Base-by-base conservation (phyloP, 37 sponge, comb jelly and placozoan species). In the Diacarnus erythraeanus region DNA sequence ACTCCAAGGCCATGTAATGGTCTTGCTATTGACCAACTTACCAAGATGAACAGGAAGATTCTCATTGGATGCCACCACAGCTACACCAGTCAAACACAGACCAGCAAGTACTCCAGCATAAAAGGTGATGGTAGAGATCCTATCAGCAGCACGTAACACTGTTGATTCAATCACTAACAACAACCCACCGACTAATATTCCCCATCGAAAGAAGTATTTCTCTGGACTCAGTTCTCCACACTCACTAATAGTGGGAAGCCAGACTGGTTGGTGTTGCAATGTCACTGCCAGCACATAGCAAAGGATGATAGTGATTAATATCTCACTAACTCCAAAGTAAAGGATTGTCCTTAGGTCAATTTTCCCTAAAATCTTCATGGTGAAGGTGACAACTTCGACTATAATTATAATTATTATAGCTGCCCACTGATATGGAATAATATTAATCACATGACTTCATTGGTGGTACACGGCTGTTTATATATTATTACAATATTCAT, bases 241-340 rank as follows among this genome's bases (percentile, higher is more conserved):
- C 61, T 78, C 89, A 57, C 89, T 88, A 72, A 94, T 94, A 78
- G 91, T 91, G 17, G 95, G 95, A 25, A 94, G 86, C 89, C 92
- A 94, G 4, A 86, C 69, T 22, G 81, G 77, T 33, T 85, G 85
- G 76, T 94, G 95, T 29, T 86, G 83, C 20, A 79, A 42, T 2
- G 51, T 33, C 15, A 91, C 92, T 12, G 95, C 95, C 15, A 90
- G 21, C 15, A 37, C 77, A 60, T 94, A 94, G 88, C 95, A 90
- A 65, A 84, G 60, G 21, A 90, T 15, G 61, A 94, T 94, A 22
- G 91, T 91, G 35, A 10, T 23, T 10, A 47, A 20, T 23, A 80
- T 82, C 4, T 64, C 73, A 0, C 73, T 17, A 15, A 59, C 82
- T n/a, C 87, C 86, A 34, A 64, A 0, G 29, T 89, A 71, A 57